Base-by-base conservation (phyloP, 2,113 vertebrate genomes). In the Fulmarus glacialis region DNA sequence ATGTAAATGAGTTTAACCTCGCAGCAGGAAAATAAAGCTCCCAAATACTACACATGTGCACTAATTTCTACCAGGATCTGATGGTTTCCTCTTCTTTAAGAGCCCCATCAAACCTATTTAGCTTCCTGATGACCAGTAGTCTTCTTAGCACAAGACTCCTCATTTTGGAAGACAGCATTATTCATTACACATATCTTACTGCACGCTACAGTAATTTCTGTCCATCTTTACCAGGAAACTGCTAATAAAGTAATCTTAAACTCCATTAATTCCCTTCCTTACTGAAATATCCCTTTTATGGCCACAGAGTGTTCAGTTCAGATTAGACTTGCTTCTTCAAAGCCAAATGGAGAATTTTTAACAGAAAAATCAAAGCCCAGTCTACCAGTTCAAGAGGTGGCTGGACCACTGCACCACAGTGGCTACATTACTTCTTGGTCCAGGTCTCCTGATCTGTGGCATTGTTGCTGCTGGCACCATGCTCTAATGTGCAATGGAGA, bases 341-440 rank as follows among this genome's bases (percentile, higher is more conserved):
- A 93, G 36, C 14, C 30, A 45, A 29, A 23, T 7, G 4, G n/a
- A 70, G 12, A 62, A 20, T 42, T 73, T 66, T 89, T 53, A 34
- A 32, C 20, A 73, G 15, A 52, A 63, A 42, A 14, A 12, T 42
- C 16, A 24, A 83, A 73, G 13, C 11, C 30, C 23, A 36, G 5
- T 22, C 26, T 43, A 13, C 12, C 9, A 18, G 12, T 60, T 1
- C 12, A 43, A 29, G 60, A 36, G 8, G 23, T 43, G 26, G 11
- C 26, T 47, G 17, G 15, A 55, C 15, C 29, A 38, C 10, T 1
- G 3, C 17, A 36, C 8, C 0, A 0, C 14, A 29, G 26, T 8
- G 29, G 13, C 15, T 45, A 19, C 30, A 8, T 14, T n/a, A 9
- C 15, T 72, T 62, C 26, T 63, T 1, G 0, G 10, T 22, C 18